A percentile compares a stretch with the other conserved stretches of the same genome.
phyloP scores from a whole-genome alignment of 92 coral and sea anemone genomes.

The Desmophyllum pertusum region DNA sequence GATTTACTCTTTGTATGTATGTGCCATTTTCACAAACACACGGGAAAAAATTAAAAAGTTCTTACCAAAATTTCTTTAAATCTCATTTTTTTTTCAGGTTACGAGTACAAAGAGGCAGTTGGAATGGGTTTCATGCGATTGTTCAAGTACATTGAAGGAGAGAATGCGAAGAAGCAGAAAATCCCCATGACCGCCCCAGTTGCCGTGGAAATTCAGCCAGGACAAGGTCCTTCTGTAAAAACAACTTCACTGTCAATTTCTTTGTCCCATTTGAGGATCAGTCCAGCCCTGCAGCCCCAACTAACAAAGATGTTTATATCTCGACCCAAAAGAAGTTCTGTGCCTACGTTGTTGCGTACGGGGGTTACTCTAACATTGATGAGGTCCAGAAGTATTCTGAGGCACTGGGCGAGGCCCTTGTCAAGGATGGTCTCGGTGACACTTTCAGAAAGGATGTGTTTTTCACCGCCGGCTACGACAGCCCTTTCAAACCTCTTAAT shows the following conservation, averaged over 20 bases:
- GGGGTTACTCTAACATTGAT: conserved; percentile 59
- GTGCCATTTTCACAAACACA: no score
- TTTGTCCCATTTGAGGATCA: conserved; percentile 81
- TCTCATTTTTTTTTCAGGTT: conserved; percentile 33
- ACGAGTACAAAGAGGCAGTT: conserved; percentile 58
- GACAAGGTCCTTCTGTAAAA: conserved; percentile 60
- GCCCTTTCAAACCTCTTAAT: conserved; percentile 60
- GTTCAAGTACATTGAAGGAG: conserved; percentile 71
- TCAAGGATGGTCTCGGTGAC: conserved; percentile 69
- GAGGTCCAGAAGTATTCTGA: conserved; percentile 49
- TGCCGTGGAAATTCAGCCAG: conserved; percentile 66
- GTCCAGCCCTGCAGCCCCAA: conserved; percentile 64
- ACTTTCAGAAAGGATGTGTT: conserved; percentile 61
- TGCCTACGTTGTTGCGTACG: conserved; percentile 63
- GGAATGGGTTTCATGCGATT: conserved; percentile 74
- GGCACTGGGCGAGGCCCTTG: conserved; percentile 52
- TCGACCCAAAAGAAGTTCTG: conserved; percentile 56
- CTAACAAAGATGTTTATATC: conserved; percentile 59
- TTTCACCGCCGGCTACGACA: conserved; percentile 77
- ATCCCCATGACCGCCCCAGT: conserved; percentile 89
- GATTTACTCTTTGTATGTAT: no score
- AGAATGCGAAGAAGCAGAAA: conserved; percentile 51
- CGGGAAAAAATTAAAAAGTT: no score
- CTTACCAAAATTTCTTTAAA: neutral
- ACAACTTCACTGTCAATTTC: conserved; percentile 81